phyloP scores from a whole-genome alignment of 1,140 invertebrate species.

The Danaus plexippus region DNA sequence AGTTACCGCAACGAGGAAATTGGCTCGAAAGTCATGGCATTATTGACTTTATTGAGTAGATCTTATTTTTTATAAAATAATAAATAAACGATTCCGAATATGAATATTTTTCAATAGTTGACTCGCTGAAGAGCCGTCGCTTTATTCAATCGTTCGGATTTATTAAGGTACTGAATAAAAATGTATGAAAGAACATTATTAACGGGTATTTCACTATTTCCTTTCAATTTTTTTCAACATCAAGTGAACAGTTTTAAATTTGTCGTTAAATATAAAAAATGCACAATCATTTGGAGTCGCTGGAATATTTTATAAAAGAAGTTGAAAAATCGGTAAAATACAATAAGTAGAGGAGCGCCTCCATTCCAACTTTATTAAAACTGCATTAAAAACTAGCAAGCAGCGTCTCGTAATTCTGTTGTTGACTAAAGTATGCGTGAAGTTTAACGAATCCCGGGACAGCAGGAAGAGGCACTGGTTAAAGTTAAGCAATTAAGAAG shows the following conservation, averaged over 20 bases:
- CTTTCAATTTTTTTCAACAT: no score
- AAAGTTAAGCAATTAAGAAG: constrained; percentile 68
- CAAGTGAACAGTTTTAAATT: no score
- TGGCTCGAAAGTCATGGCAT: constrained; percentile 8
- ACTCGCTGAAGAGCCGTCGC: no score
- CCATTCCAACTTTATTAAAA: constrained; percentile 15
- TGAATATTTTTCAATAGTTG: constrained; percentile 1
- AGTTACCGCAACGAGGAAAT: not conserved
- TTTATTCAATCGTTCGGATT: no score
- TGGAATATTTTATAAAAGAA: no score
- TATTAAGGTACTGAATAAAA: no score
- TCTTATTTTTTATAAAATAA: constrained; percentile 1
- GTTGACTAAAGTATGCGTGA: constrained; percentile 45
- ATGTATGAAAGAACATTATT: no score
- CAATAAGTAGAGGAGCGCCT: constrained; percentile 14
- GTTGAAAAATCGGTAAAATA: no score
- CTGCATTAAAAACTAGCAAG: constrained; percentile 18
- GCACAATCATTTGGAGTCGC: no score
- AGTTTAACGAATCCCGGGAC: constrained; percentile 51
- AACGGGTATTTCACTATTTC: no score
- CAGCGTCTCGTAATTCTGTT: constrained; percentile 18
- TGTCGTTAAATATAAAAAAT: no score
- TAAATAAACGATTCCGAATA: constrained; percentile 1
- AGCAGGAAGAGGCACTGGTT: constrained; percentile 44
- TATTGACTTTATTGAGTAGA: constrained; percentile 12